Evolutionary conservation across 35 echinoderm and acorn worm species (phyloP).

Genomic region (Ophiothrix spiculata): DNA sequence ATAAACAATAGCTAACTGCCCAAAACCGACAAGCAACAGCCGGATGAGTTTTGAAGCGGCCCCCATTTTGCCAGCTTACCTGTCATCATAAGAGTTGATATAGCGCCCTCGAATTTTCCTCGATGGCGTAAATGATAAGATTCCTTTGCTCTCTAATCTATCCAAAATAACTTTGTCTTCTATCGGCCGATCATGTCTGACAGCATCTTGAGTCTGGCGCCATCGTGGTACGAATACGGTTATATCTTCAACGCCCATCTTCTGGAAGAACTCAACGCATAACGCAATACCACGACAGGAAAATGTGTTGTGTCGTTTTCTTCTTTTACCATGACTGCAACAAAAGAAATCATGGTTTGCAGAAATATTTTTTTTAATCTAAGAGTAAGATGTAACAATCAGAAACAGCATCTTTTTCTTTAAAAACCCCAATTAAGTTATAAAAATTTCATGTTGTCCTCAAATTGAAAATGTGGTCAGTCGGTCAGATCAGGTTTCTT

Average conservation of each 20-base stretch:
- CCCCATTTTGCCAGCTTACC: not conserved
- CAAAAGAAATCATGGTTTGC: no score
- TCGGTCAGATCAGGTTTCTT: no score
- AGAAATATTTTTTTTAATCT: no score
- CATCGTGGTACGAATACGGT: constrained; percentile 40
- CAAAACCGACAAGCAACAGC: no score
- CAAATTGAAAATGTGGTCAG: no score
- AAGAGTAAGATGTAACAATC: no score
- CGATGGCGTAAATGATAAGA: constrained; percentile 49
- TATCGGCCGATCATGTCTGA: constrained; percentile 17
- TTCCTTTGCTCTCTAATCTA: constrained; percentile 33
- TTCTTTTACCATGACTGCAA: constrained; percentile 55
- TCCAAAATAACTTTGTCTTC: constrained; percentile 41
- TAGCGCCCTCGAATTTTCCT: constrained; percentile 3
- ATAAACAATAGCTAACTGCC: no score
- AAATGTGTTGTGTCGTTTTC: constrained; percentile 22
- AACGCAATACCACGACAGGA: constrained; percentile 59
- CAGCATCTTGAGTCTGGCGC: constrained; percentile 17
- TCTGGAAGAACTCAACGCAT: constrained; percentile 55
- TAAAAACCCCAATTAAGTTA: no score
- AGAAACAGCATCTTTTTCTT: no score
- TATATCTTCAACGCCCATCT: constrained; percentile 43
- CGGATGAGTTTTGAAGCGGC: no score
- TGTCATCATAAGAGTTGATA: constrained; percentile 61
- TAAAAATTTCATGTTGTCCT: no score